Evolutionary conservation across 1,140 invertebrate genomes (phyloP).

Genomic region (Palaemon carinicauda): DNA sequence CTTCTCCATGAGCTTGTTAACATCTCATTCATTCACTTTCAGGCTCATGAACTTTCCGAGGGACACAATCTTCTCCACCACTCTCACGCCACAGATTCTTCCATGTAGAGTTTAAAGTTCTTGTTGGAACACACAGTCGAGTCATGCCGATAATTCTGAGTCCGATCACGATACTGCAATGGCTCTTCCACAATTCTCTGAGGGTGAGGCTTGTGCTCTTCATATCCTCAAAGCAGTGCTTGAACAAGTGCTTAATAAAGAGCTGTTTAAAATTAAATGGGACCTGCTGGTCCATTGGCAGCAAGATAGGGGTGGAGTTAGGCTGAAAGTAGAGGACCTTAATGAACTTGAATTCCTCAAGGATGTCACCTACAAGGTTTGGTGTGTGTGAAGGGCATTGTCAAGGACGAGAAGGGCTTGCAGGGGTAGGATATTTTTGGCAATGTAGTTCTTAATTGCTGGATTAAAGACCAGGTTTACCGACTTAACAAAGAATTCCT

Average conservation of each 20-base stretch:
- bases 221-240: constrained; percentile 41
- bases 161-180: constrained; percentile 42
- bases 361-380: constrained; percentile 14
- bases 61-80: constrained; percentile 62
- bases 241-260: constrained; percentile 49
- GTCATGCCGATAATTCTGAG: background rate
- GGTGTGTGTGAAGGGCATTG: too few species aligned
- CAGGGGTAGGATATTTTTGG: too few species aligned
- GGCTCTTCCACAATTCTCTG: constrained; percentile 55
- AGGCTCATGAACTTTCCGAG: constrained; percentile 60
- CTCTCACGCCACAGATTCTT: background rate
- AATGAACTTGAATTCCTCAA: constrained; percentile 50
- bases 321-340: constrained; percentile 49
- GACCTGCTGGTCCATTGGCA: background rate
- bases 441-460: too few species aligned
- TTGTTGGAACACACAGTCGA: background rate
- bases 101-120: background rate
- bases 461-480: too few species aligned
- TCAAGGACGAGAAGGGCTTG: too few species aligned
- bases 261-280: constrained; percentile 50
- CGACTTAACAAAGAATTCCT: too few species aligned
- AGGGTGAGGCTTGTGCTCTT: constrained; percentile 48
- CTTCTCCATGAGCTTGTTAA: background rate
- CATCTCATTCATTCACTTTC: constrained; percentile 60
- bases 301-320: constrained; percentile 46